Conservation (phyloP, 2,113 vertebrate genomes). For the Neodon shergylaensis region DNA sequence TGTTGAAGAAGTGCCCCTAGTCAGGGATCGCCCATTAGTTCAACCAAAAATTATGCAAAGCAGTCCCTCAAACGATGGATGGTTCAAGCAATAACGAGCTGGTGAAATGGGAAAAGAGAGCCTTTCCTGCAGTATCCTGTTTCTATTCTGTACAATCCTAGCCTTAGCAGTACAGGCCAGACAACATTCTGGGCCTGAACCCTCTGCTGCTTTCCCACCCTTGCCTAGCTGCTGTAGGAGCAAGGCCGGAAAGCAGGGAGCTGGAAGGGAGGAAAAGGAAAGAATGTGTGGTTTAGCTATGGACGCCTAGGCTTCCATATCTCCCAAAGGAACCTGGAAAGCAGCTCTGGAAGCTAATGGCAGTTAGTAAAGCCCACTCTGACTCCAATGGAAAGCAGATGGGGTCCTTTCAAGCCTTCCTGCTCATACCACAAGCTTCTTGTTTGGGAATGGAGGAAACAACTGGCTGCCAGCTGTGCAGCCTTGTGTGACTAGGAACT, state of each 20-base stretch:
- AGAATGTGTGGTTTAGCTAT: background rate
- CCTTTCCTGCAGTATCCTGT: slow-evolving; percentile 19
- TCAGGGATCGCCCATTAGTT: background rate
- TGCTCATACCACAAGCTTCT: slow-evolving; percentile 46
- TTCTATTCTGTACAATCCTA: background rate
- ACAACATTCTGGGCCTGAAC: slow-evolving; percentile 48
- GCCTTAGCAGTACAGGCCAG: background rate
- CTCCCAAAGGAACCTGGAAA: slow-evolving; percentile 55
- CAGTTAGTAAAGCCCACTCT: slow-evolving; percentile 40
- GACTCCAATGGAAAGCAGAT: slow-evolving; percentile 55
- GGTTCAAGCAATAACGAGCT: background rate
- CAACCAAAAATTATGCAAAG: background rate
- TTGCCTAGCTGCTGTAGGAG: background rate
- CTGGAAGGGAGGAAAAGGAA: slow-evolving; percentile 38
- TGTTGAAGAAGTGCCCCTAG: slow-evolving; percentile 23
- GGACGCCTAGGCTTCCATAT: background rate
- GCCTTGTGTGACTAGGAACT: slow-evolving; percentile 51
- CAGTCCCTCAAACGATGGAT: background rate
- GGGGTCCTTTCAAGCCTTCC: slow-evolving; percentile 49
- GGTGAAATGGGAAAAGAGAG: background rate
- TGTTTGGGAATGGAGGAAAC: slow-evolving; percentile 52
- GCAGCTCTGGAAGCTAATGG: slow-evolving; percentile 5
- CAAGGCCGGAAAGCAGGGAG: slow-evolving; percentile 27
- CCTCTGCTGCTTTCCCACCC: background rate
- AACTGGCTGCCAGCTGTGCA: slow-evolving; percentile 56